Conservation (phyloP, 2,113 vertebrate species). For the Lophochroa leadbeateri region DNA sequence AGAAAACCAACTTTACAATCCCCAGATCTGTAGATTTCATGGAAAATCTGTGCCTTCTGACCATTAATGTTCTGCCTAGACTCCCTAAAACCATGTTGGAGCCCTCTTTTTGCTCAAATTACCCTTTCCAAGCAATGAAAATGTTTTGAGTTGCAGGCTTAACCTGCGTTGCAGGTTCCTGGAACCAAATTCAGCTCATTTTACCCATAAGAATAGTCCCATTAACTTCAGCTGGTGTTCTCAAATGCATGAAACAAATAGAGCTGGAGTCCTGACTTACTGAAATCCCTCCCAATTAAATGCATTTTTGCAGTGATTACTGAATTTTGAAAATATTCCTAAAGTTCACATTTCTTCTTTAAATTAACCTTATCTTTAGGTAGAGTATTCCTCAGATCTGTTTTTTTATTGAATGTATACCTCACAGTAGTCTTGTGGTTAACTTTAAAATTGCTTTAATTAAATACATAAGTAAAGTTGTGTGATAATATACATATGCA, state of each 20-base stretch:
- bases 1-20: neutral
- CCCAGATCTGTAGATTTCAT: neutral
- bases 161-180: neutral
- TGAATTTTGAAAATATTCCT: neutral
- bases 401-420: neutral
- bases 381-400: neutral
- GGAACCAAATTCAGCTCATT: neutral
- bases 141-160: neutral
- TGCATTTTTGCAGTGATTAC: neutral
- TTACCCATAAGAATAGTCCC: neutral
- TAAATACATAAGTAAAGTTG: neutral
- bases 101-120: neutral
- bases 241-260: neutral
- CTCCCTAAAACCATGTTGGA: rapidly evolving
- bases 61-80: neutral
- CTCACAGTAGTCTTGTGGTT: neutral
- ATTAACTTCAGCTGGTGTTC: neutral
- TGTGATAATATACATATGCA: neutral
- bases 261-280: neutral
- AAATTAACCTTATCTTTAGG: neutral
- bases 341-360: neutral
- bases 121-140: neutral
- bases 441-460: neutral
- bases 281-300: neutral
- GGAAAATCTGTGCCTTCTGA: neutral